phyloP scores from a whole-genome alignment of 2,113 vertebrate genomes.

The Sebastes schlegelii region DNA sequence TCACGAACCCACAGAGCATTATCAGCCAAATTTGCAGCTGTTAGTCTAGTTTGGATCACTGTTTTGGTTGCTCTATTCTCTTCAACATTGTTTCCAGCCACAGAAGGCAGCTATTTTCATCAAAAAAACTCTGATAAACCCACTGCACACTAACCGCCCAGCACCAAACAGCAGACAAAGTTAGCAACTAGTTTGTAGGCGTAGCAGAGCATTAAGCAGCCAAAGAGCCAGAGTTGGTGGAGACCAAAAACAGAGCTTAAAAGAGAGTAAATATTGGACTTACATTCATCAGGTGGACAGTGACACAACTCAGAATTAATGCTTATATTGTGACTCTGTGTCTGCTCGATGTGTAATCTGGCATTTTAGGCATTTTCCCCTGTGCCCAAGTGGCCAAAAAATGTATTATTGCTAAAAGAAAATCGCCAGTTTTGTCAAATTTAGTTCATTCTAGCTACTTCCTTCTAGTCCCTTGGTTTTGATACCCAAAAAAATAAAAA shows the following conservation, averaged over 20 bases:
- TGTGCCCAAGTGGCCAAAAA: not conserved
- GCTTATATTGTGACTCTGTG: not conserved
- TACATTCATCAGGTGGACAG: not conserved
- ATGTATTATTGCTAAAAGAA: not conserved
- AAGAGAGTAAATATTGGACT: not conserved
- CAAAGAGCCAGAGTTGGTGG: not conserved
- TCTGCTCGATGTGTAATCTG: not conserved
- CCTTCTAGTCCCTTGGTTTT: not conserved
- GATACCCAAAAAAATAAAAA: no score
- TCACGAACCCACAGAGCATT: no score
- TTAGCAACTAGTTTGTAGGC: no score
- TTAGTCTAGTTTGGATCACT: not conserved
- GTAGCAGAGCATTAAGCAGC: not conserved
- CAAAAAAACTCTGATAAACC: no score
- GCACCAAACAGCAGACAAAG: not conserved
- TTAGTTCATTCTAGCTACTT: not conserved
- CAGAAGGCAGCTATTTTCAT: not conserved
- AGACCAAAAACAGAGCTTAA: not conserved
- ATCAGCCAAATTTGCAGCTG: not conserved
- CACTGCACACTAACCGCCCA: not conserved
- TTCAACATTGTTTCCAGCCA: not conserved
- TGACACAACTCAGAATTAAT: not conserved
- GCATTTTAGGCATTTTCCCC: not conserved
- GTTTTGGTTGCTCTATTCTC: not conserved
- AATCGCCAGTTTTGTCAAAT: not conserved